These are phyloP conservation scores for Psittacula echo DNA, from an alignment of 2,797 vertebrate genomes.

Conservation along the genomic window DNA sequence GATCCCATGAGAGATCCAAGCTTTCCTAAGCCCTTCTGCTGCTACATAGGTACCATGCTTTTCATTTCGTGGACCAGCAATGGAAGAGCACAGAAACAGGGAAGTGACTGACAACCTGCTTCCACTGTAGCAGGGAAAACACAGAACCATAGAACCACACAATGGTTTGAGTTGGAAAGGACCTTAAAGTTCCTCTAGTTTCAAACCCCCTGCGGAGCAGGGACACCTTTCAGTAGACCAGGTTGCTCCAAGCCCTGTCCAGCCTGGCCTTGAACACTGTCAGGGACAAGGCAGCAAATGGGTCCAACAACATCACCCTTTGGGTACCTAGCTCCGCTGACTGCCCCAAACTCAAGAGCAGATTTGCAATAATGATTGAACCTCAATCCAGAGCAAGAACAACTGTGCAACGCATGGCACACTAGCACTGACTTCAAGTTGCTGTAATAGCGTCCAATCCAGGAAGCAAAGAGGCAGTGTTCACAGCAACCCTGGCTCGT, in stretches of 20 bases:
- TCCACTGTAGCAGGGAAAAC: accelerated
- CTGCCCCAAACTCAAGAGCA: background rate
- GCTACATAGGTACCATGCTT: accelerated
- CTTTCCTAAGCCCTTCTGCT: background rate
- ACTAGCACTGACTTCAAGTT: background rate
- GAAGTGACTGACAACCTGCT: background rate
- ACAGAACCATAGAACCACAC: background rate
- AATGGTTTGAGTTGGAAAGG: background rate
- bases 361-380: background rate
- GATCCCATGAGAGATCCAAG: accelerated
- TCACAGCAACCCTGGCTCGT: background rate
- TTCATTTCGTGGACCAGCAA: accelerated
- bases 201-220: background rate
- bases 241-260: background rate
- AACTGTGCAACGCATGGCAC: accelerated
- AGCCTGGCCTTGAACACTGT: background rate
- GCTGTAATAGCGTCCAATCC: accelerated
- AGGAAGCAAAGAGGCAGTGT: background rate
- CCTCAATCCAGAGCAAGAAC: background rate
- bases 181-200: background rate
- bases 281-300: background rate
- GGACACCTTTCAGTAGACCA: background rate
- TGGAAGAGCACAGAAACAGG: background rate
- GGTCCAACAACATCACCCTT: accelerated
- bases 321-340: accelerated